Base-by-base conservation (phyloP, 2,113 vertebrate species). In the Anoura caudifer region DNA sequence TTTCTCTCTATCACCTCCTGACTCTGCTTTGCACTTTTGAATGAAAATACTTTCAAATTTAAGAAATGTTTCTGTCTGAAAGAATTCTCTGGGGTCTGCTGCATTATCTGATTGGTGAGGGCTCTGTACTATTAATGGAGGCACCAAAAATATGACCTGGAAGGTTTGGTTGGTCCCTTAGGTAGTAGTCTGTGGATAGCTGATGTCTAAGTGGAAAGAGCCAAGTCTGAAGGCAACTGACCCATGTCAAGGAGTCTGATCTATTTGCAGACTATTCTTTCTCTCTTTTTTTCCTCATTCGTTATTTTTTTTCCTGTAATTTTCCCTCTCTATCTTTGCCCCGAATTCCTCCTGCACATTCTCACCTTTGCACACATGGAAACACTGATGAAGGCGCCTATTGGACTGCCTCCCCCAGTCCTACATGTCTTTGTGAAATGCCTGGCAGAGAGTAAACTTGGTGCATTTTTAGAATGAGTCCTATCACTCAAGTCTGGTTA, bases 1-100 rank as follows among this genome's bases (percentile, higher is more conserved):
- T 97, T 97, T 96, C 50, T 96, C 93, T 97, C 95, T 94, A 97
- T 97, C 90, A 96, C 93, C 94, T 95, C 36, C 65, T 95, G 91
- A 95, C 95, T 97, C 82, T 93, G 79, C 94, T 97, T 97, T 95
- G 52, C 54, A 95, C 86, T 85, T 91, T 83, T 8, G 88, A 95
- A 73, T 80, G 86, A 97, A 96, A 97, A 97, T 82, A 84, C 79
- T 95, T 97, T 59, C 83, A 89, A 81, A 96, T 94, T 95, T 89
- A 95, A 96, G 69, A 97, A 97, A 76, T 77, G 72, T 63, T 95
- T 94, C 38, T 91, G 41, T 69, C 33, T 10, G 61, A 52, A 95
- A 96, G 56, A 96, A 96, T 85, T 96, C 95, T 94, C 75, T 14
- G 54, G 95, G 36, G 65, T 61, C 33, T 90, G 65, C 6, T 87